Percentiles rank a stretch among this genome's conserved stretches.
phyloP scores from a whole-genome alignment of 2,113 vertebrate species.

The pig (Sus scrofa) region T2T-Sscrofa CM000812.6:226394501-226395000 shows the following conservation, averaged over 20 bases:
- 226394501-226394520: background rate
- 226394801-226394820: background rate
- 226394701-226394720: too few species aligned
- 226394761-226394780: background rate
- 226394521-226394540: too few species aligned
- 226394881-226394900: background rate
- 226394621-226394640: too few species aligned
- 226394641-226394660: too few species aligned
- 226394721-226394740: too few species aligned
- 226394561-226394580: too few species aligned
- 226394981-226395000: background rate
- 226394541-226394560: too few species aligned
- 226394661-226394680: too few species aligned
- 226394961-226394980: slow-evolving; percentile 33
- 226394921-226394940: background rate
- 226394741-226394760: too few species aligned
- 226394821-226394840: background rate
- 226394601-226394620: too few species aligned
- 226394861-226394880: background rate
- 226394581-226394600: too few species aligned
- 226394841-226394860: background rate
- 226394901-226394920: background rate
- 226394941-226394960: background rate
- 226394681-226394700: too few species aligned
- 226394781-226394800: background rate